These are phyloP conservation scores for Anneissia japonica DNA, from an alignment of 35 echinoderm and acorn worm species.

Conservation along the genomic window DNA sequence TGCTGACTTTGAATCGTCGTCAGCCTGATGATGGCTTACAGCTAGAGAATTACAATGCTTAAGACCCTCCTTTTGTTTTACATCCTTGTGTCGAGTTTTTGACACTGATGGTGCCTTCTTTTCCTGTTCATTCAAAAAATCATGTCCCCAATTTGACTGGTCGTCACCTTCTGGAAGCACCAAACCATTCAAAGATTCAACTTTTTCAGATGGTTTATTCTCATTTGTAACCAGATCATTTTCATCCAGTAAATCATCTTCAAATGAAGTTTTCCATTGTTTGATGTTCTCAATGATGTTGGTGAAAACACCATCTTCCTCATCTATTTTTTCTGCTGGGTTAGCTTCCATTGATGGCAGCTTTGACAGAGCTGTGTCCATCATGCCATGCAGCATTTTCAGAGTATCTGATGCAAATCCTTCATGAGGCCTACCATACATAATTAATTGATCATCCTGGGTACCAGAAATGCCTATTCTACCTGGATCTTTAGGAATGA, in stretches of 20 bases:
- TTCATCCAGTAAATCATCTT: not conserved
- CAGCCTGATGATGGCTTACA: not conserved
- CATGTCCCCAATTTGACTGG: not conserved
- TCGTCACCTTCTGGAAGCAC: not conserved
- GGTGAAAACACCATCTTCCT: not conserved
- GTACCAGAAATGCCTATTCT: no score
- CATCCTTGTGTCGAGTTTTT: not conserved
- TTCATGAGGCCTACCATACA: not conserved
- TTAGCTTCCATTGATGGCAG: not conserved
- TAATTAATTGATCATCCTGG: not conserved
- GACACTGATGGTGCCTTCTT: not conserved
- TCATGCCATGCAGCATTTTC: not conserved
- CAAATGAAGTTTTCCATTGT: not conserved
- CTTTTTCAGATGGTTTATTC: no score
- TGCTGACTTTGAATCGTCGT: not conserved
- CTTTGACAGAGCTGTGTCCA: not conserved
- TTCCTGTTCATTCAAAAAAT: not conserved
- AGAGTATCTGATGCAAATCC: not conserved
- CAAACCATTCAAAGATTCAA: not conserved
- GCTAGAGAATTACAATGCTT: not conserved
- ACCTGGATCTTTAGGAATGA: not conserved
- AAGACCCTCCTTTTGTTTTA: not conserved
- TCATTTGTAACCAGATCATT: not conserved
- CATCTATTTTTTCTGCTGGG: not conserved
- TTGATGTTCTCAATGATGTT: not conserved